phyloP scores from a whole-genome alignment of 30 jellyfish, hydroid and myxozoan genomes.

The Cassiopea andromeda region DNA sequence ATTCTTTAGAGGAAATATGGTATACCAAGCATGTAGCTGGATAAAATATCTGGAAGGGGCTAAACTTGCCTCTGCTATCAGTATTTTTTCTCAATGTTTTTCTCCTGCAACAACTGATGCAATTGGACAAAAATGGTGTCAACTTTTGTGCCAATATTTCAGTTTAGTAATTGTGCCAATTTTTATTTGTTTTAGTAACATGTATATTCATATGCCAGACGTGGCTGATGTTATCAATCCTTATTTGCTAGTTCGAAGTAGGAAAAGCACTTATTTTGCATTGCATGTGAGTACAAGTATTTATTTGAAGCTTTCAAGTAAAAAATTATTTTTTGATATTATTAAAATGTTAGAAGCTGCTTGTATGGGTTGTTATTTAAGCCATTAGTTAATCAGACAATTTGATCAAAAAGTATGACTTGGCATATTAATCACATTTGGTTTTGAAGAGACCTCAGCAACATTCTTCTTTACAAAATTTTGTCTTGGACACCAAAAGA shows the following conservation, averaged over 20 bases:
- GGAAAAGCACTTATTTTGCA: conserved; percentile 79
- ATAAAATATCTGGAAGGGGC: too few relatives aligned
- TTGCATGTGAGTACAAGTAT: conserved; percentile 52
- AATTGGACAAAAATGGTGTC: background rate
- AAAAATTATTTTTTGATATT: too few relatives aligned
- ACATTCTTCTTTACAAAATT: too few relatives aligned
- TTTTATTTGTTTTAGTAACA: conserved; percentile 62
- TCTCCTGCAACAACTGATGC: background rate
- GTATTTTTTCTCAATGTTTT: background rate
- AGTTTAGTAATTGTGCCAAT: background rate
- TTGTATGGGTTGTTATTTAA: too few relatives aligned
- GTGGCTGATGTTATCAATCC: conserved; percentile 80
- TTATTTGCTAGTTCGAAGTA: conserved; percentile 76
- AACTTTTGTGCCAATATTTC: background rate
- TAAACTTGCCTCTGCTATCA: background rate
- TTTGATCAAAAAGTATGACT: too few relatives aligned
- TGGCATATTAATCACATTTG: too few relatives aligned
- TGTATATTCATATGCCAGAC: conserved; percentile 96
- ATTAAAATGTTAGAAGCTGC: too few relatives aligned
- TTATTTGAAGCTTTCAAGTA: background rate
- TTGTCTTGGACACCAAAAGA: too few relatives aligned
- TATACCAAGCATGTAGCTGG: too few relatives aligned
- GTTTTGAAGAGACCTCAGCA: too few relatives aligned
- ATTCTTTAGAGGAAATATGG: too few relatives aligned
- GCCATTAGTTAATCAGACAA: too few relatives aligned